These are phyloP conservation scores for Machaerirhynchus nigripectus DNA, from an alignment of 2,113 vertebrate genomes.

Conservation along the genomic window DNA sequence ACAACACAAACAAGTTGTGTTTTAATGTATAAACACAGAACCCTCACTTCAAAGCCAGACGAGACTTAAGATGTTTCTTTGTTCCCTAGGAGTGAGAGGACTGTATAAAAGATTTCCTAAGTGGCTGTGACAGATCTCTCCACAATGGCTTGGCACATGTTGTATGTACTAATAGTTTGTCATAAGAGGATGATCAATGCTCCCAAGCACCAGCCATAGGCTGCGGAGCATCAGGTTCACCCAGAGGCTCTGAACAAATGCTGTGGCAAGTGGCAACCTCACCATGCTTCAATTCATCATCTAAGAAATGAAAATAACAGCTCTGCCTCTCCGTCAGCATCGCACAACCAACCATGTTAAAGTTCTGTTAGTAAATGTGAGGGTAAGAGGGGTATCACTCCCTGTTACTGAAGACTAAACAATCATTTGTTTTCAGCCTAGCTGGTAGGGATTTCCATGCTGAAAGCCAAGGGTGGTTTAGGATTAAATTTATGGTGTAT, in stretches of 20 bases:
- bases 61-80: neutral
- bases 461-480: neutral
- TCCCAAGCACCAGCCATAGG: neutral
- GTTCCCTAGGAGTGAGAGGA: neutral
- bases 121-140: neutral
- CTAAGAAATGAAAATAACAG: neutral
- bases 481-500: neutral
- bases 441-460: neutral
- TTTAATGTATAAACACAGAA: neutral
- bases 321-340: rapidly evolving
- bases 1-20: neutral
- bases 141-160: neutral
- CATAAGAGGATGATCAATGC: neutral
- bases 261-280: neutral
- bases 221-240: neutral
- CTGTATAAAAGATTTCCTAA: neutral
- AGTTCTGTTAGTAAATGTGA: neutral
- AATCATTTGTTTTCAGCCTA: neutral
- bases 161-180: neutral
- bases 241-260: neutral
- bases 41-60: neutral
- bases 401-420: neutral
- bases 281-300: neutral
- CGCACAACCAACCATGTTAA: neutral
- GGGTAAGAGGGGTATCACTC: neutral